Conservation (phyloP, 2,113 vertebrate genomes). For the Calonectris borealis region DNA sequence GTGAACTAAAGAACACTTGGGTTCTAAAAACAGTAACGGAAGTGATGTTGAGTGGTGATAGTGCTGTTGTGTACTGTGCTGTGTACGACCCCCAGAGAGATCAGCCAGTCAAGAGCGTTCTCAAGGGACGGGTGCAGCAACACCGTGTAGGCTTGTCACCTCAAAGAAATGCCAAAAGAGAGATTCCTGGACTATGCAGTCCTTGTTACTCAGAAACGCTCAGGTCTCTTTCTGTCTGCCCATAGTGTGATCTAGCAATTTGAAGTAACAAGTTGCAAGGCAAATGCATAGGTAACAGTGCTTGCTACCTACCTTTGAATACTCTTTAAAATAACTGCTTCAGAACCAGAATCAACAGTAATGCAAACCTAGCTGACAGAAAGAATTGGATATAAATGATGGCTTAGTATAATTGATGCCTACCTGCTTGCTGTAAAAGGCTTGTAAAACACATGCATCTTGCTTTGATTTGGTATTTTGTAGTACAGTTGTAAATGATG, state of each 20-base stretch:
- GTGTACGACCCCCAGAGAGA: accelerated
- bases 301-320: not conserved
- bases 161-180: not conserved
- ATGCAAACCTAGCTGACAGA: not conserved
- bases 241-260: not conserved
- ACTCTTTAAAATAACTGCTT: not conserved
- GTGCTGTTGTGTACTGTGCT: not conserved
- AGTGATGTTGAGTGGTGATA: not conserved
- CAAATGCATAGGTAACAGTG: not conserved
- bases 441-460: not conserved
- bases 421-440: not conserved
- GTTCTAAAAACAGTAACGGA: not conserved
- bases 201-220: not conserved
- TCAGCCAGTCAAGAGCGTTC: not conserved
- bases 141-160: accelerated
- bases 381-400: not conserved
- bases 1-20: not conserved
- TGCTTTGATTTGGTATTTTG: not conserved
- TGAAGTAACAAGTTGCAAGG: not conserved
- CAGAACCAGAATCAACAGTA: not conserved
- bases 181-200: not conserved
- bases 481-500: not conserved
- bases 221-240: not conserved
- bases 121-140: not conserved
- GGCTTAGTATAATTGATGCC: not conserved